Evolutionary conservation across 2,113 vertebrate species (phyloP).

Genomic region (Clarias magur): DNA sequence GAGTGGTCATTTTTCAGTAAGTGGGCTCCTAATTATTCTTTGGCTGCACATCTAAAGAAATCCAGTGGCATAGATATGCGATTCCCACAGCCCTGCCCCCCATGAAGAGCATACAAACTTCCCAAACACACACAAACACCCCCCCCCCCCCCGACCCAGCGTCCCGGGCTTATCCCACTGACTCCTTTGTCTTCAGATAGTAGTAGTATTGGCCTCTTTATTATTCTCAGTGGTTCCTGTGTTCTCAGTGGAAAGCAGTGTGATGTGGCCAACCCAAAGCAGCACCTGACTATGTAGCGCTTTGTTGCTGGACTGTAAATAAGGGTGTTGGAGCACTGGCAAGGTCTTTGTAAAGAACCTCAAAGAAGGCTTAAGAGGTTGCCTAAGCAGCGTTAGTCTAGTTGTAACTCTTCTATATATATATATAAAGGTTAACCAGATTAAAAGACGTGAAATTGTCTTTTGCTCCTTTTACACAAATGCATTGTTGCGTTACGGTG

Average conservation of each 20-base stretch:
- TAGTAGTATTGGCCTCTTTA: constrained; percentile 66
- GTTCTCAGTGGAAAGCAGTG: constrained; percentile 61
- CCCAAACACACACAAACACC: constrained; percentile 36
- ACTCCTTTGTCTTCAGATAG: constrained; percentile 73
- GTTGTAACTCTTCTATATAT: neutral
- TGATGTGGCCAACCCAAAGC: constrained; percentile 3
- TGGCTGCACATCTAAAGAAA: constrained; percentile 72
- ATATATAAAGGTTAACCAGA: constrained; percentile 1
- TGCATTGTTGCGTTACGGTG: neutral
- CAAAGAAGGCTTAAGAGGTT: neutral
- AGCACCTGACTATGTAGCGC: constrained; percentile 20
- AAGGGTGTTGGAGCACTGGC: neutral
- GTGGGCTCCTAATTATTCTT: constrained; percentile 74
- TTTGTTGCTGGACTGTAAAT: constrained; percentile 26
- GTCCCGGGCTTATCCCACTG: constrained; percentile 67
- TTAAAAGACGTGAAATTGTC: neutral
- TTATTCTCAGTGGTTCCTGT: constrained; percentile 69
- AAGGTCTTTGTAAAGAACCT: constrained; percentile 9
- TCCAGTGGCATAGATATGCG: constrained; percentile 72
- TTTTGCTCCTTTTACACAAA: neutral
- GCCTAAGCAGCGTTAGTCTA: neutral
- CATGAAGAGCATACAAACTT: constrained; percentile 55
- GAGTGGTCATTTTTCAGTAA: constrained; percentile 66
- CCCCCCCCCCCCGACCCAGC: constrained; percentile 52
- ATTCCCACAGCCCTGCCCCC: constrained; percentile 75